A percentile compares a stretch with the other conserved stretches of the same genome.
Evolutionary conservation across 2,888 invertebrate species (phyloP).

Genomic region (Perizoma flavofasciatum): DNA sequence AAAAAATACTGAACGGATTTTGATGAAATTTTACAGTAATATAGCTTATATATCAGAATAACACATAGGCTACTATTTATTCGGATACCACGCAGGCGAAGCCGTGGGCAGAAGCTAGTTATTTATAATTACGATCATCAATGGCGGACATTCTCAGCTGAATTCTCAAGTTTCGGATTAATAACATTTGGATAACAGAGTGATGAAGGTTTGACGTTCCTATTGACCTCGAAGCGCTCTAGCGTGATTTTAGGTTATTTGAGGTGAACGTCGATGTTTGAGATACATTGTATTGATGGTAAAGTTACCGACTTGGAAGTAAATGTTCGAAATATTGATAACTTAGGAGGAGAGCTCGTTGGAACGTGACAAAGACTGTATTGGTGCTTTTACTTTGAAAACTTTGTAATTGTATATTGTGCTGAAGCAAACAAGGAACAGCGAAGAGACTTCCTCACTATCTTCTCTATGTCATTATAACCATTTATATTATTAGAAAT

Average conservation of each 20-base stretch:
- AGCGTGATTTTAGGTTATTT: constrained; percentile 16
- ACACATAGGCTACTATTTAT: no score
- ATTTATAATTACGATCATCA: no score
- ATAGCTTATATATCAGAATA: no score
- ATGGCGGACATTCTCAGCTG: neutral
- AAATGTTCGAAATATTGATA: constrained; percentile 8
- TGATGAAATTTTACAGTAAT: no score
- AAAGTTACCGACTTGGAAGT: constrained; percentile 13
- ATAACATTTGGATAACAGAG: constrained; percentile 12
- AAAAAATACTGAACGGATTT: no score
- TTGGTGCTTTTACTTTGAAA: neutral
- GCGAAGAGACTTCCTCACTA: no score
- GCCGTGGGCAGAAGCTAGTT: no score
- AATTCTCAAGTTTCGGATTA: constrained; percentile 13
- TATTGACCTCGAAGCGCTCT: constrained; percentile 9
- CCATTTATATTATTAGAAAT: no score
- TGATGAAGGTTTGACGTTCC: constrained; percentile 21
- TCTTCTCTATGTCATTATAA: no score
- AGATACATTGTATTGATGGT: constrained; percentile 11
- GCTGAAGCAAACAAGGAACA: no score
- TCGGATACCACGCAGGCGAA: no score
- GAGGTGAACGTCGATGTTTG: constrained; percentile 14
- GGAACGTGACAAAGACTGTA: neutral
- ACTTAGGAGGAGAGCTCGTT: neutral
- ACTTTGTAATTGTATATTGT: no score